Evolutionary conservation across 2,797 vertebrate genomes (phyloP).

Genomic region (Siniperca scherzeri): DNA sequence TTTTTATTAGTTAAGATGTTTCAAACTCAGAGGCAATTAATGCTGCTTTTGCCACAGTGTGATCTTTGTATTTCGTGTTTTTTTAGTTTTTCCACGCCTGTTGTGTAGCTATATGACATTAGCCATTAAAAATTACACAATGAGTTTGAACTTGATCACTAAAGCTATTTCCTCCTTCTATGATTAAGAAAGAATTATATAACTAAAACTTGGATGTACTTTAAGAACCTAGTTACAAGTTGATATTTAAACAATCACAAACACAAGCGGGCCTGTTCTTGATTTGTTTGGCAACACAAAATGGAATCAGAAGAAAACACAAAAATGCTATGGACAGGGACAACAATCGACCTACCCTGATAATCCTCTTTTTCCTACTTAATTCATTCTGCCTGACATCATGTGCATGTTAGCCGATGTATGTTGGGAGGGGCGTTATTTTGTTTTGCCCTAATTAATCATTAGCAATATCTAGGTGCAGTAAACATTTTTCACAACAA

Average conservation of each 20-base stretch:
- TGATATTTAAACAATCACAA: neutral
- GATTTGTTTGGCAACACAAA: neutral
- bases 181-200: neutral
- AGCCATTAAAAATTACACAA: neutral
- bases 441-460: too few relatives aligned
- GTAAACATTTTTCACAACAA: too few relatives aligned
- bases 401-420: neutral
- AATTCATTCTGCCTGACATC: neutral
- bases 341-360: neutral
- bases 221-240: neutral
- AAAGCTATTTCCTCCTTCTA: neutral
- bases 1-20: neutral
- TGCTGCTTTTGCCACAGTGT: neutral
- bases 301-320: neutral
- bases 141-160: neutral
- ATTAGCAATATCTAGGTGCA: too few relatives aligned
- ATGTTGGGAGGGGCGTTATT: too few relatives aligned
- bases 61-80: neutral
- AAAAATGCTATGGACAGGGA: neutral
- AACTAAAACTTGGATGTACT: neutral
- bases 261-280: neutral
- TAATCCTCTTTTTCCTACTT: neutral
- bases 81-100: neutral
- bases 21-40: neutral
- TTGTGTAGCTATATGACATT: neutral